Conservation (phyloP, 2,797 vertebrate genomes). For the Poeciliopsis infans region DNA sequence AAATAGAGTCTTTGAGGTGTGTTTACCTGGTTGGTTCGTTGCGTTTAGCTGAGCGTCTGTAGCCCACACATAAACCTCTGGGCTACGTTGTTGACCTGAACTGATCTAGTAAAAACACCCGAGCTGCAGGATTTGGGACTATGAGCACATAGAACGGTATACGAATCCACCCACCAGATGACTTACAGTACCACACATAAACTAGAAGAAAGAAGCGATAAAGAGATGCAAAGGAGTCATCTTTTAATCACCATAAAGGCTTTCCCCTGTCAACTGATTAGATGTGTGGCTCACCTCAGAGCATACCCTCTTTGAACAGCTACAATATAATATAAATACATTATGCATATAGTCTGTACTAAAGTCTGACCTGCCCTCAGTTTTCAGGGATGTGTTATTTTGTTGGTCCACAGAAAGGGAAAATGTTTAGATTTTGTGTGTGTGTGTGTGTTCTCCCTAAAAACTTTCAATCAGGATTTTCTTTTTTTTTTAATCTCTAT, state of each 20-base stretch:
- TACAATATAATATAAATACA: constrained; percentile 36
- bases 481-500: neutral
- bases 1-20: neutral
- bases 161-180: constrained; percentile 16
- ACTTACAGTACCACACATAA: neutral
- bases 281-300: constrained; percentile 51
- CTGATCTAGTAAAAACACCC: constrained; percentile 27
- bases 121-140: neutral
- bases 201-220: neutral
- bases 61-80: constrained; percentile 26
- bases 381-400: neutral
- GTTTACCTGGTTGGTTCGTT: constrained; percentile 21
- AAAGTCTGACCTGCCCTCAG: constrained; percentile 9
- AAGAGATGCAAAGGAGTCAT: constrained; percentile 35
- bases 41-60: constrained; percentile 6
- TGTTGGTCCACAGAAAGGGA: neutral
- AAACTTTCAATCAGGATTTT: neutral
- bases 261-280: constrained; percentile 49
- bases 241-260: constrained; percentile 12
- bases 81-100: constrained; percentile 9
- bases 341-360: constrained; percentile 33
- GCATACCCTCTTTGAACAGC: constrained; percentile 30
- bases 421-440: neutral
- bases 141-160: neutral
- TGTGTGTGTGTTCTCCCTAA: too few species aligned